Evolutionary conservation across 2,888 invertebrate genomes (phyloP).

Genomic region (Heteromurus nitidus): DNA sequence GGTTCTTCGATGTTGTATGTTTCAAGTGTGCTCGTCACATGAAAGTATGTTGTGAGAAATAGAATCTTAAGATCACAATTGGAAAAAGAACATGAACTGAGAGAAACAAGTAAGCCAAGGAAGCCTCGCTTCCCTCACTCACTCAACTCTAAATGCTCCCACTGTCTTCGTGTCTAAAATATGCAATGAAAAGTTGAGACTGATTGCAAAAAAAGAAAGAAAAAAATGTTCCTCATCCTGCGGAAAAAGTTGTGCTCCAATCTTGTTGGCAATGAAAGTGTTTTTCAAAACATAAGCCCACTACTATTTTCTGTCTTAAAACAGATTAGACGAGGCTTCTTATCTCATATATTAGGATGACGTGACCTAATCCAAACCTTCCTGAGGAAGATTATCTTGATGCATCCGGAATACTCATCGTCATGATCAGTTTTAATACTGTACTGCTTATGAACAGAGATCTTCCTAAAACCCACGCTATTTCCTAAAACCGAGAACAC

Average conservation of each 20-base stretch:
- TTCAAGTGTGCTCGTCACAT: too few species aligned
- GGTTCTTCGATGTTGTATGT: too few species aligned
- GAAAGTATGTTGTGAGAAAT: too few species aligned
- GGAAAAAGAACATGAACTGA: background rate
- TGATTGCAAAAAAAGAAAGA: conserved; percentile 42
- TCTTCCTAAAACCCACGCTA: too few species aligned
- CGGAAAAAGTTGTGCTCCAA: too few species aligned
- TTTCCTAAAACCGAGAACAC: too few species aligned
- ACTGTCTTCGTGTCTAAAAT: conserved; percentile 43
- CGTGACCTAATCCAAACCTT: conserved; percentile 59
- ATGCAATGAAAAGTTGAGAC: conserved; percentile 47
- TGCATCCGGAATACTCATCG: background rate
- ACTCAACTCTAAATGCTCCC: conserved; percentile 18
- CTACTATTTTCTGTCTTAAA: conserved; percentile 52
- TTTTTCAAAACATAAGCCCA: conserved; percentile 56
- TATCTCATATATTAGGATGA: conserved; percentile 28
- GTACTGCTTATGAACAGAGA: too few species aligned
- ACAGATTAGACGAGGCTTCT: background rate
- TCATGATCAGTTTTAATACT: background rate
- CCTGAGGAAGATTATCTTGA: conserved; percentile 25
- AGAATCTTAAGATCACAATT: conserved; percentile 10
- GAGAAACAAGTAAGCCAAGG: conserved; percentile 45
- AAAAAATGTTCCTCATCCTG: background rate
- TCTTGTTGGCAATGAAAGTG: conserved; percentile 52
- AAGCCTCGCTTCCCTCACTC: conserved; percentile 49